These are phyloP conservation scores for Poecilus cupreus DNA, from an alignment of 2,888 invertebrate genomes.

Conservation along the genomic window DNA sequence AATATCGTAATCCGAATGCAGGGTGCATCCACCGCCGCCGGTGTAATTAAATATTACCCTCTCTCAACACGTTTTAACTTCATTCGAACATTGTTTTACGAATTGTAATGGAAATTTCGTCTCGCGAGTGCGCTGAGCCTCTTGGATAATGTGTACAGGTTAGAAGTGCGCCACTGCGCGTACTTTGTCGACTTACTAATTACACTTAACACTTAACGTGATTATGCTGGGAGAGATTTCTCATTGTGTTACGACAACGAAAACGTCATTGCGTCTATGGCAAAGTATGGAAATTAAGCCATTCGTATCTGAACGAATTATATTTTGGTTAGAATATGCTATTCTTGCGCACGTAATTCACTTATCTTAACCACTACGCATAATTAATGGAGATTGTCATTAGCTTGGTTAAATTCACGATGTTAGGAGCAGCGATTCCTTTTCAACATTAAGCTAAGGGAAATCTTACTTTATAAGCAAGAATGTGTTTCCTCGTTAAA, in stretches of 20 bases:
- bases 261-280: slow-evolving; percentile 42
- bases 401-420: not conserved
- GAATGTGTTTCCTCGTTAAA: too few relatives aligned
- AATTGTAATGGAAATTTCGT: slow-evolving; percentile 52
- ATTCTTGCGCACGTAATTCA: slow-evolving; percentile 15
- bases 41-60: slow-evolving; percentile 44
- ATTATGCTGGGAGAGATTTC: slow-evolving; percentile 50
- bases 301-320: slow-evolving; percentile 33
- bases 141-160: slow-evolving; percentile 40
- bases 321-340: slow-evolving; percentile 17
- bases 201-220: slow-evolving; percentile 54
- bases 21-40: slow-evolving; percentile 14
- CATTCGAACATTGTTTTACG: slow-evolving; percentile 53
- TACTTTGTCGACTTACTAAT: slow-evolving; percentile 52
- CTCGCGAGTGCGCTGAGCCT: slow-evolving; percentile 1
- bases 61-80: slow-evolving; percentile 47
- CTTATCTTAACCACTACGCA: not conserved
- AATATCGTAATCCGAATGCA: slow-evolving; percentile 35
- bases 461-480: not conserved
- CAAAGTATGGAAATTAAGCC: slow-evolving; percentile 32
- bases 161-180: slow-evolving; percentile 25
- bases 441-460: not conserved
- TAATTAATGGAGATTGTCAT: slow-evolving; percentile 4
- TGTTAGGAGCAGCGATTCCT: not conserved
- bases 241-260: slow-evolving; percentile 49